Base-by-base conservation (phyloP, 2,797 vertebrate genomes). In the Myiotriccus ornatus region DNA sequence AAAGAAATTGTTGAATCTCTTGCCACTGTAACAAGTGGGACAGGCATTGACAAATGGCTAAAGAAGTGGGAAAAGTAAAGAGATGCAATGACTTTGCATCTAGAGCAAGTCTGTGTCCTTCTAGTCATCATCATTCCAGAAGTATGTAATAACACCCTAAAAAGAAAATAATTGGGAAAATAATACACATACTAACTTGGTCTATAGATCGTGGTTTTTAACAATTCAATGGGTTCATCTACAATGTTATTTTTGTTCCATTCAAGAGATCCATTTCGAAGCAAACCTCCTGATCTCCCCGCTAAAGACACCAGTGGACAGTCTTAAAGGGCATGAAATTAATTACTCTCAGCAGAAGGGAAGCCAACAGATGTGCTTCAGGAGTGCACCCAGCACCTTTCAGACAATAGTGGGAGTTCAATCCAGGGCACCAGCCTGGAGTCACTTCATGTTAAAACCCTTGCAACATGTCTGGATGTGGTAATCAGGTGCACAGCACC, bases 231-330 rank as follows among this genome's bases (percentile, higher is more conserved):
- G 41, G 13, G 7, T 71, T 53, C 15, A 37, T 69, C 44, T 71
- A 5, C 41, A 67, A 5, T 2, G 50, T 14, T 35, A 28, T 53
- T 77, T 94, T 39, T 7, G 4, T 73, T 74, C 37, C 1, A 2
- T 55, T 86, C 28, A 63, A 74, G 67, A 67, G 39, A 65, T 12
- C 50, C 5, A 5, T 84, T 93, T 70, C 62, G 59, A 74, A 87
- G 47, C n/a, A 70, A 34, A 55, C 74, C 52, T 76, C 30, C 53
- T n/a, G 12, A 11, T 74, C 14, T 44, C 12, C 32, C 37, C 8
- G 6, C 56, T 78, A 17, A 84, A 50, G 39, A 63, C 11, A 27
- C 10, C 0, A 0, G 56, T 59, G 24, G 6, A 35, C 46, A 44
- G 19, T 83, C 34, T 57, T 30, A 41, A 76, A 55, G 22, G 30